Evolutionary conservation across 2,888 invertebrate genomes (phyloP).

Genomic region (Helicoverpa assulta): DNA sequence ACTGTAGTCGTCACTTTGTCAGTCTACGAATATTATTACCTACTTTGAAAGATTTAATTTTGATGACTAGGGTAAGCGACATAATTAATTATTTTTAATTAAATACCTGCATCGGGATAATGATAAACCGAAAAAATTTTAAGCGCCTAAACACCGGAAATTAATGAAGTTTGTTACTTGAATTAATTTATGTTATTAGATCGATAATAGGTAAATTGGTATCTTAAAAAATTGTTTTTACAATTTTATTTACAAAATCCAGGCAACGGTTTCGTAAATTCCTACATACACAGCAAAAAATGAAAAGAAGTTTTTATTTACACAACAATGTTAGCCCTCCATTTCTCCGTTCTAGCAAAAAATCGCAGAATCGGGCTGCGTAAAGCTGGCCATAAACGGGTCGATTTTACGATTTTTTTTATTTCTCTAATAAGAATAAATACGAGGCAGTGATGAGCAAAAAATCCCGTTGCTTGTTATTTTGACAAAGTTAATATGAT

Average conservation of each 20-base stretch:
- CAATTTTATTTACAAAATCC: constrained; percentile 24
- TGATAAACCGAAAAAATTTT: too few species aligned
- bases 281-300: constrained; percentile 11
- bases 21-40: background rate
- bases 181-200: too few species aligned
- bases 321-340: constrained; percentile 39
- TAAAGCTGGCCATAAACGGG: constrained; percentile 56
- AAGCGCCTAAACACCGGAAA: too few species aligned
- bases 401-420: constrained; percentile 54
- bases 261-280: constrained; percentile 25
- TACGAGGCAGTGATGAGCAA: constrained; percentile 30
- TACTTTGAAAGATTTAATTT: background rate
- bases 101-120: too few species aligned
- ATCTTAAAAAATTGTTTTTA: background rate
- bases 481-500: constrained; percentile 34
- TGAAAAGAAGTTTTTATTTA: constrained; percentile 33
- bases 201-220: too few species aligned
- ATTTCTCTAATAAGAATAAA: constrained; percentile 52
- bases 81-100: too few species aligned
- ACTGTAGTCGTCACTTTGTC: background rate
- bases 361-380: constrained; percentile 44
- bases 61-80: too few species aligned
- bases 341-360: constrained; percentile 41
- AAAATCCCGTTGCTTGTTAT: constrained; percentile 39
- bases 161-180: too few species aligned